Base-by-base conservation (phyloP, 2,797 vertebrate genomes). In the Huso huso region DNA sequence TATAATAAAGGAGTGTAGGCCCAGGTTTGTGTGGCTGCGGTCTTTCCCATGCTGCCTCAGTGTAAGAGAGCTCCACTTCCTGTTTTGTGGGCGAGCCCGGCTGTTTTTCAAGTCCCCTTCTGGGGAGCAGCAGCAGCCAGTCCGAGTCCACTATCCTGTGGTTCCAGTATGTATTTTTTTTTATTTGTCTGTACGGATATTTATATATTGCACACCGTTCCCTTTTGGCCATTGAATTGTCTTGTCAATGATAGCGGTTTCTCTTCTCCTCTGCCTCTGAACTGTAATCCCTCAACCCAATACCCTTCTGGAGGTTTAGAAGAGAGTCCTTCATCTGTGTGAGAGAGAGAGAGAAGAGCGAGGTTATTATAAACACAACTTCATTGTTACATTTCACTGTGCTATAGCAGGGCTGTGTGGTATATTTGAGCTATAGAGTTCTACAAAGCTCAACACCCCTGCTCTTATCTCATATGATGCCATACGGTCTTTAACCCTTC, bases 281-380 rank as follows among this genome's bases (percentile, higher is more conserved):
- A 52, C 81, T 83, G 83, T 91, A 93, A 86, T 97, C 95, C 68
- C 87, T 89, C 78, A 95, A 89, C 69, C 92, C 87, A 68, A 98
- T 92, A 75, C 96, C 95, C 48, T 91, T 92, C 82, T 99, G 96
- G 63, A 98, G 93, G 73, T 91, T 95, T 84, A 94, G 78, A 71
- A 99, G 88, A 1, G 95, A 98, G 78, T 98, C 93, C 83, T 97
- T 99, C 94, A 99, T 99, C 96, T 99, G 83, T 65, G 57, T 15
- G 18, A 49, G 66, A 72, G 49, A 73, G 11, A 13, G 10, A 68
- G 53, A 83, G 80, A 68, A 73, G 52, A 37, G 37, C 37, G 3
- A 37, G 37, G 5, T 37, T 37, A 37, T 37, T 37, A 37, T 37
- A 37, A 37, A 37, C 3, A 37, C 37, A 37, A 37, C 37, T 37